Base-by-base conservation (phyloP, 2,888 invertebrate species). In the Hirtodrosophila alboralis region DNA sequence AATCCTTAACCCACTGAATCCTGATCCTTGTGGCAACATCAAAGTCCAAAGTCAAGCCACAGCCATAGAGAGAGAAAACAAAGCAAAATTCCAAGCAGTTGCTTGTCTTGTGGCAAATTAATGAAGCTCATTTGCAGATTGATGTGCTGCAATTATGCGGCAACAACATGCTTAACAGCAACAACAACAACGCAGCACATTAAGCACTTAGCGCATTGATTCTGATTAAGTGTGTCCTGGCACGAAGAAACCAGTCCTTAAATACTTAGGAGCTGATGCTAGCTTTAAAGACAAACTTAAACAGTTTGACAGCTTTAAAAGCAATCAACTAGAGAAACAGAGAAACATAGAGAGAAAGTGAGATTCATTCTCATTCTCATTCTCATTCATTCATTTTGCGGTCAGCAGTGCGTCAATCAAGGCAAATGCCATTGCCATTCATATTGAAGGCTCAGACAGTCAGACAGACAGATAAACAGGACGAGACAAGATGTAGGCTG, bases 81-180 rank as follows among this genome's bases (percentile, higher is more conserved):
- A 23, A 18, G 5, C 4, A 40, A 47, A 28, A 40, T 30, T 54
- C 36, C 37, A 56, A 31, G 13, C 53, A 14, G 59, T 48, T 61
- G 47, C 38, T 48, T 68, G 30, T 64, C 47, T 53, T 56, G 68
- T 62, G 54, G 58, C 61, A 77, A 77, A 86, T 83, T 83, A 86
- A 83, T 83, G 81, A 66, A 66, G 63, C 68, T 65, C 83, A 83
- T 84, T 83, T 81, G 67, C 72, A 86, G 87, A 83, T 83, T 83
- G 85, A 83, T 83, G 81, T 70, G 78, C 59, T 64, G 85, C 86
- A 84, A 81, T 83, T 86, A 81, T 85, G 67, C 65, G 59, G 54
- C 63, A 79, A 37, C 56, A 60, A 31, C 59, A 56, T 3, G 37
- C 23, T 23, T 23, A 52, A 34, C 53, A 64, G 8, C 27, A 28